Evolutionary conservation across 1,140 invertebrate species (phyloP).

Genomic region (Melipona quadrifasciata): DNA sequence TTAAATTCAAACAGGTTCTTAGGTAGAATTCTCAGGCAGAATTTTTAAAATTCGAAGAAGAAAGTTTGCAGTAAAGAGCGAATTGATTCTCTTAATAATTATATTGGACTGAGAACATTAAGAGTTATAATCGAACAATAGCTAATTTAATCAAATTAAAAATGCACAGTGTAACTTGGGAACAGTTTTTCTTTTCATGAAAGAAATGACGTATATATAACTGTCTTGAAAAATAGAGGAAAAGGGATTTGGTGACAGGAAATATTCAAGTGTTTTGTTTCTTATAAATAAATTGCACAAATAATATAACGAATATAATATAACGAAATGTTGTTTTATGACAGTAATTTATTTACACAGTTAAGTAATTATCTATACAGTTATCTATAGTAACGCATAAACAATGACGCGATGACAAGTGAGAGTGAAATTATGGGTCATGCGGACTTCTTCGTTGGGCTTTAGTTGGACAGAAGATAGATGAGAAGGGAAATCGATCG

Average conservation of each 20-base stretch:
- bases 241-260: neutral
- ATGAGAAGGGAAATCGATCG: neutral
- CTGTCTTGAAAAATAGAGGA: neutral
- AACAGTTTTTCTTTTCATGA: too few species aligned
- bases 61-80: too few species aligned
- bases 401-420: neutral
- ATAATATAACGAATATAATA: neutral
- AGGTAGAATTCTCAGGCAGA: too few species aligned
- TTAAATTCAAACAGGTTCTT: too few species aligned
- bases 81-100: too few species aligned
- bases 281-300: neutral
- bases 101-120: too few species aligned
- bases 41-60: too few species aligned
- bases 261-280: neutral
- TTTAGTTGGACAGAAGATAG: neutral
- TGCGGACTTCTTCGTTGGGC: neutral
- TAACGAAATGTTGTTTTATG: neutral
- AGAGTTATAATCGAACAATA: neutral
- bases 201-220: neutral
- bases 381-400: neutral
- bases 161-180: neutral
- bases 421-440: neutral
- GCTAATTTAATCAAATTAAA: neutral
- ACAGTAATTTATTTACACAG: constrained; percentile 40
- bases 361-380: neutral